Base-by-base conservation (phyloP, 2,113 vertebrate species). In the Urocitellus parryii region DNA sequence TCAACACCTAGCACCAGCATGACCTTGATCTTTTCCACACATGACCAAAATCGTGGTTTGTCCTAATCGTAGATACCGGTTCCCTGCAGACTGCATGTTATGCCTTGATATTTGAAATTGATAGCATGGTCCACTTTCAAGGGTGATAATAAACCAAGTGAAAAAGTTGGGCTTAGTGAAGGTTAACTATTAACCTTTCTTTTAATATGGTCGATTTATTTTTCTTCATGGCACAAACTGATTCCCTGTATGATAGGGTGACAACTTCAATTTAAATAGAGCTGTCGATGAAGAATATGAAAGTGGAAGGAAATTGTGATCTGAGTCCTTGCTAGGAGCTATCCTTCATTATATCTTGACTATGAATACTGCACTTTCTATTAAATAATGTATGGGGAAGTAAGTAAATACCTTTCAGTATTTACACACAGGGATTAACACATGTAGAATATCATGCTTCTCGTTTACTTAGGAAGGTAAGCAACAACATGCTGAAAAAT, bases 81-180 rank as follows among this genome's bases (percentile, higher is more conserved):
- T 95, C 74, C 91, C 91, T 89, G 56, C 53, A 78, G 78, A 88
- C 65, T n/a, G 13, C 81, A 13, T 90, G 56, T 90, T 80, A 87
- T 92, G 67, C 83, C 94, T 81, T 63, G 63, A 88, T 97, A 92
- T 96, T 94, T 97, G 51, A 88, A 97, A 97, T 94, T 72, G 90
- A 96, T 76, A 12, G 0, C 68, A 37, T 16, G 12, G 14, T 83
- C 97, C 88, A 63, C 73, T 73, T 86, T 97, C 91, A 67, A 88
- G 61, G 8, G 70, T 96, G 29, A 45, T 85, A 96, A 94, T 53
- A 96, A 96, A 85, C 48, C 63, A 10, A 56, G 22, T 86, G 61
- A 42, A 76, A 97, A 96, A 89, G 10, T 17, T 83, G 95, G 16
- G 29, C 48, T 90, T 92, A 51, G 79, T 3, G 9, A 97, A 97